Base-by-base conservation (phyloP, 2,797 vertebrate species). In the Malacoctenus gilli region DNA sequence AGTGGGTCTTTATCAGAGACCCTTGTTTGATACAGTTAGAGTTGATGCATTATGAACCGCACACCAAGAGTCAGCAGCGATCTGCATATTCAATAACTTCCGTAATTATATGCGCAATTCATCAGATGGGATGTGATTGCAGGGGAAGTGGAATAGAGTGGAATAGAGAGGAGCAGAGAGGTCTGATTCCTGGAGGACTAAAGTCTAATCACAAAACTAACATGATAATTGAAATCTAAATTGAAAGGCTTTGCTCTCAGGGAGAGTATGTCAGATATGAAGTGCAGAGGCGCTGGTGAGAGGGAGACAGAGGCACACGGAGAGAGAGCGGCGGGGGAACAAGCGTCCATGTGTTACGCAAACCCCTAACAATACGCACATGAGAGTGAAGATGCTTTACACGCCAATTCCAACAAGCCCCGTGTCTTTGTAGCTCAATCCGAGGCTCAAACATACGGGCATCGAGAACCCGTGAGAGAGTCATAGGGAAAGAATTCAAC, bases 21-120 rank as follows among this genome's bases (percentile, higher is more conserved):
- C 84, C 89, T 90, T 86, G 87, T 89, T 90, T 89, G 84, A 88
- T 87, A 80, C 85, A 89, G 87, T 89, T 85, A 78, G 81, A 89
- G 87, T 84, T 85, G 89, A 91, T 81, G 80, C 77, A 79, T 89
- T 88, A 86, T 80, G 84, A 89, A 85, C 80, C 74, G 63, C 88
- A 87, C 87, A 89, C 87, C 76, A 85, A 89, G 87, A 91, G 90
- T 92, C 90, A 89, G 88, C 89, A 88, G 82, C 52, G 85, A 92
- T 92, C 91, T 93, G 91, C 91, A 93, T 93, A 91, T 92, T 92
- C 90, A 93, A 92, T 93, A 92, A 92, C 90, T 92, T 92, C 90
- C 84, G 84, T 92, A 93, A 93, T 93, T 91, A 93, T 86, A 91
- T 89, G 90, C 80, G 86, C 90, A 90, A 92, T 92, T 93, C 92